Evolutionary conservation across 2,113 vertebrate genomes (phyloP), one percentile per base, ranked within the genome.

Genomic region (Corydoras maculifer): DNA sequence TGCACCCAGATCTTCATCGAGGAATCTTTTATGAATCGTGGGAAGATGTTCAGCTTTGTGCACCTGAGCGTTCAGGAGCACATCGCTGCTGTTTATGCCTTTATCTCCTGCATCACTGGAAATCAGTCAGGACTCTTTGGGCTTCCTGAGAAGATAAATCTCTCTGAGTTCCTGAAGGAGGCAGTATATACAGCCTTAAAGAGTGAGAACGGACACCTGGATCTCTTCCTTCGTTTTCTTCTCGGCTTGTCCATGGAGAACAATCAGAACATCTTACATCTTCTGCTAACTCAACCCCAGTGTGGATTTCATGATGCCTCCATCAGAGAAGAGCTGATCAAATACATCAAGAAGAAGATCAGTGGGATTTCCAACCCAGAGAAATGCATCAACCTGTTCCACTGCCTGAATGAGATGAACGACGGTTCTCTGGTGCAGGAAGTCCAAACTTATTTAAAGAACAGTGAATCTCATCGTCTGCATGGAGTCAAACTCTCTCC

Each of bases 1-100:
- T 70, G 69, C 29, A 70, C 69, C 54, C 69, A 11, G 69, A 62
- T 70, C 59, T 70, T 60, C 32, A 70, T 60, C 4, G 58, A 70
- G 49, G 58, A 62, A 62, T 13, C 11, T 3, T 18, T 13, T 50
- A 53, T 11, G 8, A 9, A 60, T 15, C 48, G 15, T 18, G 50
- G 50, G 25, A 62, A 54, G 10, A 49, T 70, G 13, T 70, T 62
- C 53, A 68, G 65, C 65, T 68, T 68, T 57, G 65, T 68, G 9
- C 65, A 68, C 35, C 31, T 68, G 53, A 53, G 58, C 18, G 30
- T 70, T 70, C 69, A 70, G 58, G 69, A 70, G 59, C 62, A 72
- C 49, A 62, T 72, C 25, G 62, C 70, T 43, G 70, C 70, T 14
- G 30, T 72, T 10, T 72, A 49, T 65, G 62, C 6, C 9, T 65